Evolutionary conservation across 2,888 invertebrate species (phyloP).

Genomic region (Meiosimyza decipiens): DNA sequence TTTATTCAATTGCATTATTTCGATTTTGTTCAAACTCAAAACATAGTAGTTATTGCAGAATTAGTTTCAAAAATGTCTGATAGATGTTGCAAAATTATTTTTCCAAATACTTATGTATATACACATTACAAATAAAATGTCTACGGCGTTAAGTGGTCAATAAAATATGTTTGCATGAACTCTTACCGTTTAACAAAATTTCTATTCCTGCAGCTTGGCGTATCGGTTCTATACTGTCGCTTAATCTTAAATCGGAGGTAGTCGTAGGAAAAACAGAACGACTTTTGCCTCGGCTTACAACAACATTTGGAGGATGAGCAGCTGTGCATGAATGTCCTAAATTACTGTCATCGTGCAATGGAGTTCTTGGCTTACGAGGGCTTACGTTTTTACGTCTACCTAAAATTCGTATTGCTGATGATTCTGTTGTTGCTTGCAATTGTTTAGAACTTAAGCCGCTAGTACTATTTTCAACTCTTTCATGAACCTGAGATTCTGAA

Average conservation of each 20-base stretch:
- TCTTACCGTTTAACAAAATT: background rate
- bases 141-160: background rate
- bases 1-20: too few relatives aligned
- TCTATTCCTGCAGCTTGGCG: background rate
- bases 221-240: background rate
- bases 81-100: too few relatives aligned
- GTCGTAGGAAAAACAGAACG: background rate
- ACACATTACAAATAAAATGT: background rate
- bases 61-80: too few relatives aligned
- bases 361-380: background rate
- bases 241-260: background rate
- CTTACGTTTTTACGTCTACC: background rate
- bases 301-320: constrained; percentile 13
- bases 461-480: background rate
- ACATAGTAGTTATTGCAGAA: too few relatives aligned
- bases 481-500: background rate
- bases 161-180: background rate
- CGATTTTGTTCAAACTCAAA: too few relatives aligned
- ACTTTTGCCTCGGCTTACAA: constrained; percentile 15
- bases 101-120: too few relatives aligned
- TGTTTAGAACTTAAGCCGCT: background rate
- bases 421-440: background rate
- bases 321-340: background rate
- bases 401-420: background rate
- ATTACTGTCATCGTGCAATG: constrained; percentile 17